phyloP scores from a whole-genome alignment of 2,113 vertebrate species.

The Cyprinodon tularosa region DNA sequence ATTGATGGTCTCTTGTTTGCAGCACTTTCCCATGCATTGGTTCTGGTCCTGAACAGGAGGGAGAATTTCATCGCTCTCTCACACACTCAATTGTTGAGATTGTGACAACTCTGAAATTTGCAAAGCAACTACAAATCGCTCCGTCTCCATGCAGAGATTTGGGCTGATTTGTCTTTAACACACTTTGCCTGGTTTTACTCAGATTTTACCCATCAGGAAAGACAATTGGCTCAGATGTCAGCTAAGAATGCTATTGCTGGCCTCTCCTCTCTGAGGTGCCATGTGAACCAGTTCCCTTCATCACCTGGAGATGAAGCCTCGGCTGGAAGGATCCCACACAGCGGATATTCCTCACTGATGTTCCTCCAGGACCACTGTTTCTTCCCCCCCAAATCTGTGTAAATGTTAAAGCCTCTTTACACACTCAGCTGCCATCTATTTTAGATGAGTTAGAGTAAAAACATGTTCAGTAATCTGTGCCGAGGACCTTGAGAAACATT shows the following conservation, averaged over 20 bases:
- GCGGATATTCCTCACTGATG: constrained; percentile 28
- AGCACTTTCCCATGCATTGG: constrained; percentile 26
- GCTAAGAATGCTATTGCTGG: constrained; percentile 70
- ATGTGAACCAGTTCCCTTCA: constrained; percentile 39
- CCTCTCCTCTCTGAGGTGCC: constrained; percentile 53
- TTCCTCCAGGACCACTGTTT: constrained; percentile 51
- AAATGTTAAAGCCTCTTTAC: constrained; percentile 38
- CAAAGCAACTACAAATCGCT: constrained; percentile 54
- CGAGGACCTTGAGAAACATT: constrained; percentile 59
- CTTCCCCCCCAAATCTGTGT: constrained; percentile 33
- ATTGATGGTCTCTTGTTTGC: constrained; percentile 33
- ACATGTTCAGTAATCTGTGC: constrained; percentile 35
- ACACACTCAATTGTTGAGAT: constrained; percentile 61
- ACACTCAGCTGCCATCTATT: constrained; percentile 8
- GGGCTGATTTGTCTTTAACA: constrained; percentile 52
- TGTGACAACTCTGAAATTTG: constrained; percentile 47
- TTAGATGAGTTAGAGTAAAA: constrained; percentile 24
- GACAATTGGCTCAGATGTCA: constrained; percentile 67
- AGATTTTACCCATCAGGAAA: constrained; percentile 69
- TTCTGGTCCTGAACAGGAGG: constrained; percentile 56
- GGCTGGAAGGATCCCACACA: constrained; percentile 58
- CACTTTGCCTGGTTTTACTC: constrained; percentile 65
- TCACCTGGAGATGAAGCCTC: constrained; percentile 42
- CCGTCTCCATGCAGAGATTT: constrained; percentile 51
- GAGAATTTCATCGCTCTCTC: constrained; percentile 47